phyloP scores from a whole-genome alignment of 2,113 vertebrate species.

The Callaeas wilsoni region DNA sequence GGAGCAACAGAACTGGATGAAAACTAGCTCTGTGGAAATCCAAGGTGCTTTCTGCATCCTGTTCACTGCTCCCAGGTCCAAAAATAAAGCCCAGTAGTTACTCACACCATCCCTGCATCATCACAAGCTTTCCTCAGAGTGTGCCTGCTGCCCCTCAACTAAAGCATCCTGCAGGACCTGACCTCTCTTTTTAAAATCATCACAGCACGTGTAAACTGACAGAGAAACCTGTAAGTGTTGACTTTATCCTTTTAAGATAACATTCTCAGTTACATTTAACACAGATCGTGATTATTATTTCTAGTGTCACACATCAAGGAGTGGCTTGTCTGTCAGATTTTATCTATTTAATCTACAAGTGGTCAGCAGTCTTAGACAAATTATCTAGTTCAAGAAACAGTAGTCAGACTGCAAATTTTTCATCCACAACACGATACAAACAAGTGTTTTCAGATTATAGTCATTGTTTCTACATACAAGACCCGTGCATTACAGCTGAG shows the following conservation, averaged over 20 bases:
- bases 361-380: background rate
- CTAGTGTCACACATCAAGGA: background rate
- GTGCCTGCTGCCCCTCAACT: background rate
- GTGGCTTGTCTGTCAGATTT: background rate
- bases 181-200: background rate
- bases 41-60: background rate
- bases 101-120: background rate
- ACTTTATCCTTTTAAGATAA: background rate
- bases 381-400: background rate
- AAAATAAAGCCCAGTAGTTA: background rate
- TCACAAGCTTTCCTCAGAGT: background rate
- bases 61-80: background rate
- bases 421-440: background rate
- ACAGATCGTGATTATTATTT: background rate
- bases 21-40: background rate
- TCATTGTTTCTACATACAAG: background rate
- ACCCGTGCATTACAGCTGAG: background rate
- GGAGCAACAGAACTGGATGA: background rate
- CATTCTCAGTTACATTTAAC: background rate
- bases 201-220: background rate
- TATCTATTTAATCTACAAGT: background rate
- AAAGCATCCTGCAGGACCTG: background rate
- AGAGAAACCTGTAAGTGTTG: background rate
- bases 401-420: background rate
- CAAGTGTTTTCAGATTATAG: background rate